Base-by-base conservation (phyloP, 1,140 invertebrate genomes). In the honey bee (Apis mellifera) region DNA sequence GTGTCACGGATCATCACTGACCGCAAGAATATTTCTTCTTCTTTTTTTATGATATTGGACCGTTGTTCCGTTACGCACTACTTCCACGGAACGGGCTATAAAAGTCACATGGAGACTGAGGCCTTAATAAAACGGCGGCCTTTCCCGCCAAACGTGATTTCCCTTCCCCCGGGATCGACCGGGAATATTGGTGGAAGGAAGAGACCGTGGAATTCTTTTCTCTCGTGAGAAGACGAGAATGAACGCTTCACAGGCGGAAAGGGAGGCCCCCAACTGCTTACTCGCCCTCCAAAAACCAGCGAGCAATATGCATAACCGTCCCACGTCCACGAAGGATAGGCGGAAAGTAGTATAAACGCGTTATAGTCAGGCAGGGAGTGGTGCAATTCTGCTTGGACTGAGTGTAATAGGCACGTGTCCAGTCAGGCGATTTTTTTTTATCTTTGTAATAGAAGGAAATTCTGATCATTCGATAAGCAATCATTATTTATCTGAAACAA, bases 51-150 rank as follows among this genome's bases (percentile, higher is more conserved):
- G 76, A 80, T 79, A 87, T 85, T 79, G 72, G 62, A 87, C 54
- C 32, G 55, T 57, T 71, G 71, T 65, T 62, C 65, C 48, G 68
- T 82, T 84, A 87, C 70, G 52, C 62, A 72, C 57, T 66, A 72
- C 57, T 78, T 32, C 26, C 52, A n/a, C 42, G 62, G 62, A 75
- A 74, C 79, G 57, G 60, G n/a, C 26, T 48, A 79, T 82, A 88
- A 88, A 42, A 88, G 57, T 72, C 72, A 76, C 73, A 69, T 86
- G 66, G 82, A 83, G 69, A 78, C 52, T 42, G 65, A 48, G 73
- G 71, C 72, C 79, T 87, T 88, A 88, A 87, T 88, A 87, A 87
- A 88, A 82, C 52, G 76, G 60, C 71, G 23, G 54, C 11, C 64
- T 71, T 85, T 87, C 76, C 76, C 83, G 57, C 78, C 78, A 66